Conservation (phyloP, 2,113 vertebrate species). For the Aplodontia rufa region DNA sequence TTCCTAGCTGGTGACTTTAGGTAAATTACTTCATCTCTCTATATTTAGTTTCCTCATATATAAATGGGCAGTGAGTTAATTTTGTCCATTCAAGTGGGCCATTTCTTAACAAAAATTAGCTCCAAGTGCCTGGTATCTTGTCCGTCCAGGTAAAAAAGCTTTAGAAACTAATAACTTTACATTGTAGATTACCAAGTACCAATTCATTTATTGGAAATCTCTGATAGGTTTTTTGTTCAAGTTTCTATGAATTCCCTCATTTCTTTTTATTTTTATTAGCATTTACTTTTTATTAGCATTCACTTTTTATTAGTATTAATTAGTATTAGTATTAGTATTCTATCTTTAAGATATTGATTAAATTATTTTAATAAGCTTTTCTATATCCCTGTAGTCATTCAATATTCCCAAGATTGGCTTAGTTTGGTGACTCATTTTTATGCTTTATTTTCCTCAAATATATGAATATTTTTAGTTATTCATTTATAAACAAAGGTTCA, state of each 20-base stretch:
- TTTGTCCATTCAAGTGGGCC: not conserved
- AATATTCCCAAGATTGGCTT: not conserved
- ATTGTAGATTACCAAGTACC: not conserved
- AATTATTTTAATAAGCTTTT: not conserved
- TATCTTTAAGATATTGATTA: not conserved
- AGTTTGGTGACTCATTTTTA: not conserved
- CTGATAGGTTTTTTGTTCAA: not conserved
- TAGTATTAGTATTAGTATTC: no score
- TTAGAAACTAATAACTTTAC: not conserved
- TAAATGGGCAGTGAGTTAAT: not conserved
- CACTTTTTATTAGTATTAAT: no score
- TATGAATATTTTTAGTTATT: not conserved
- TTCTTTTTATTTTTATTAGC: not conserved
- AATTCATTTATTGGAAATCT: not conserved
- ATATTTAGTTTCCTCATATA: not conserved
- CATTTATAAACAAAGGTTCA: not conserved
- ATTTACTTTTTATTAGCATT: not conserved
- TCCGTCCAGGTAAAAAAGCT: not conserved
- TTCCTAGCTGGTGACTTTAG: not conserved
- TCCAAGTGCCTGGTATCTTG: not conserved
- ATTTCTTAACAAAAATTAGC: not conserved
- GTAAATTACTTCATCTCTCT: not conserved
- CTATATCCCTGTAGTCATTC: not conserved
- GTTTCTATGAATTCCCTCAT: not conserved
- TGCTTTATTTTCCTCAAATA: not conserved